phyloP scores from a whole-genome alignment of 2,113 vertebrate genomes.

The Ciconia stormi region DNA sequence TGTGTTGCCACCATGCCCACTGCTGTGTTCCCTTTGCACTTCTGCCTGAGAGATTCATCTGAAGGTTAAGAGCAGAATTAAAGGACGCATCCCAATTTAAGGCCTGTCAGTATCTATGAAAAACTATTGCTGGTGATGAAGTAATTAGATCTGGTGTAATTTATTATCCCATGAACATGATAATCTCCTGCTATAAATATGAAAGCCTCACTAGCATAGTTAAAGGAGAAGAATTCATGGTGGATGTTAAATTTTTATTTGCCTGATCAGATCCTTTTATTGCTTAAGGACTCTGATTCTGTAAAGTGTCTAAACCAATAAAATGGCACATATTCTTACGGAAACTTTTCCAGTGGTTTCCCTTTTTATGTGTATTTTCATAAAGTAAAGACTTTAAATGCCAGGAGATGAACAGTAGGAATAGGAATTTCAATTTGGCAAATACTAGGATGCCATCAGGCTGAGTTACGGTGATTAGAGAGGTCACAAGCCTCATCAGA shows the following conservation, averaged over 20 bases:
- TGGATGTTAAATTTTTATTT: constrained; percentile 58
- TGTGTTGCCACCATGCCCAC: background rate
- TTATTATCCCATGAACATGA: constrained; percentile 57
- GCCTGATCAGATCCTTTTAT: constrained; percentile 52
- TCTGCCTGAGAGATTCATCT: background rate
- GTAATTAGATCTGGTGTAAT: constrained; percentile 67
- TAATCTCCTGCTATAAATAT: constrained; percentile 72
- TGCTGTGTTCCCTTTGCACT: background rate
- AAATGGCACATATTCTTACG: constrained; percentile 53
- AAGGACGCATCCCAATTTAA: constrained; percentile 63
- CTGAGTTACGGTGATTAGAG: background rate
- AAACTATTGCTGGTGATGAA: constrained; percentile 63
- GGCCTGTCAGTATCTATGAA: constrained; percentile 58
- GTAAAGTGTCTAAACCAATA: constrained; percentile 45
- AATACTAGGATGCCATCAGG: background rate
- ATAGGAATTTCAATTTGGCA: background rate
- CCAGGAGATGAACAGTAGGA: background rate
- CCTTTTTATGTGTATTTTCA: constrained; percentile 21
- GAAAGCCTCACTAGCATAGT: constrained; percentile 34
- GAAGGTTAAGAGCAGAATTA: constrained; percentile 64
- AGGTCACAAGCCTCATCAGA: background rate
- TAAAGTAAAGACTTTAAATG: background rate
- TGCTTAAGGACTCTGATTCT: constrained; percentile 44
- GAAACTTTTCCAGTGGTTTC: constrained; percentile 34
- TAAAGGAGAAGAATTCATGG: constrained; percentile 58